Evolutionary conservation across 2,797 vertebrate genomes (phyloP).

Genomic region (Masticophis lateralis): DNA sequence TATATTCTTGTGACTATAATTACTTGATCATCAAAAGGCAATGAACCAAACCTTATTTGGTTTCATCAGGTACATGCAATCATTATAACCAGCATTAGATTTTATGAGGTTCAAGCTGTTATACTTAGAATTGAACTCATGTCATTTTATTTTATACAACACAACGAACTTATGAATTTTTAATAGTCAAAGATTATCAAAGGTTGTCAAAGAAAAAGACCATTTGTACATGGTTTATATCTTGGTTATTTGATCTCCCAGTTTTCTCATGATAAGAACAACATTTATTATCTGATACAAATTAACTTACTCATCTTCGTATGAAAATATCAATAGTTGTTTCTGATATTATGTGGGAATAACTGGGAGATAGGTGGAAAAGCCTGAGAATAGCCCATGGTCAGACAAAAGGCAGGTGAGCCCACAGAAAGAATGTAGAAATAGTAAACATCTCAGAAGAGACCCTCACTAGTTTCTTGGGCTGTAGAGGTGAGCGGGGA

Average conservation of each 20-base stretch:
- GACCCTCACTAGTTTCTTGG: background rate
- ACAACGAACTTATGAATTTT: background rate
- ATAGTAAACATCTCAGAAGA: background rate
- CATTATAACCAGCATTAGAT: background rate
- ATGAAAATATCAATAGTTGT: slow-evolving; percentile 6
- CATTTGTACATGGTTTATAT: background rate
- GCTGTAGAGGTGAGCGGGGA: background rate
- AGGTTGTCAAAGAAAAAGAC: background rate
- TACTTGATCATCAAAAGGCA: background rate
- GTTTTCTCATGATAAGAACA: slow-evolving; percentile 5
- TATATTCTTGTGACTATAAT: background rate
- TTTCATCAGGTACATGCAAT: background rate
- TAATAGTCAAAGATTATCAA: background rate
- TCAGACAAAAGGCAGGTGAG: background rate
- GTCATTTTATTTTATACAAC: background rate
- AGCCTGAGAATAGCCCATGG: background rate
- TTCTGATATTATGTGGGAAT: background rate
- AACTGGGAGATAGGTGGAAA: background rate
- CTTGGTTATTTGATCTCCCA: background rate
- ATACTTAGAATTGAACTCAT: background rate
- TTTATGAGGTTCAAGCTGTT: background rate
- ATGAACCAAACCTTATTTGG: background rate
- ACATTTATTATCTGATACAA: slow-evolving; percentile 24
- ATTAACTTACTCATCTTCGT: slow-evolving; percentile 1
- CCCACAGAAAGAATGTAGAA: background rate